Evolutionary conservation across 2,888 invertebrate genomes (phyloP).

Genomic region (Chaitophorus viminalis): DNA sequence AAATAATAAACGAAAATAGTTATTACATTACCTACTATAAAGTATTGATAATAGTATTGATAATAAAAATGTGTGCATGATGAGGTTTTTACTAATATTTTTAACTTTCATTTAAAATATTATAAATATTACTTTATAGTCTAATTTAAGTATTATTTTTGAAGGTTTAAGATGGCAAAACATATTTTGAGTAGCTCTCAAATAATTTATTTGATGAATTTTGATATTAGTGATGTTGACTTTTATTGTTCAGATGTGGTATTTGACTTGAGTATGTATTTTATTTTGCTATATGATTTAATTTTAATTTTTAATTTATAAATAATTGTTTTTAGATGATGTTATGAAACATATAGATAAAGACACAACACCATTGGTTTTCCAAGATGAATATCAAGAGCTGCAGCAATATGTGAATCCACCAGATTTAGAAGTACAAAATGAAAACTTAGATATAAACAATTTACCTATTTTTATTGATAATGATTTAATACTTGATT

Average conservation of each 20-base stretch:
- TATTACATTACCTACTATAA: too few relatives aligned
- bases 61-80: too few relatives aligned
- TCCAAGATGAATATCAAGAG: too few relatives aligned
- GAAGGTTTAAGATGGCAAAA: too few relatives aligned
- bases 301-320: neutral
- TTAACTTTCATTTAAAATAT: too few relatives aligned
- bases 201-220: neutral
- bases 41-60: too few relatives aligned
- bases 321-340: slow-evolving; percentile 15
- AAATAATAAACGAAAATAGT: too few relatives aligned
- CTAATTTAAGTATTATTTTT: too few relatives aligned
- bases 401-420: neutral
- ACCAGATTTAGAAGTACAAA: neutral
- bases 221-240: neutral
- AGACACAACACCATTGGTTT: neutral
- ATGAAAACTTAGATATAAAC: neutral
- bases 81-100: too few relatives aligned
- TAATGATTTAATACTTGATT: slow-evolving; percentile 51
- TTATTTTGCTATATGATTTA: slow-evolving; percentile 6
- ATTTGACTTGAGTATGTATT: slow-evolving; percentile 1
- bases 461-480: slow-evolving; percentile 1
- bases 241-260: neutral
- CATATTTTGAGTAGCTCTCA: too few relatives aligned
- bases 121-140: too few relatives aligned
- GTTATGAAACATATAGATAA: slow-evolving; percentile 4